A percentile compares a stretch with the other conserved stretches of the same genome.
These are phyloP conservation scores for Tragelaphus scriptus DNA, from an alignment of 2,113 vertebrate genomes.

Conservation along the genomic window DNA sequence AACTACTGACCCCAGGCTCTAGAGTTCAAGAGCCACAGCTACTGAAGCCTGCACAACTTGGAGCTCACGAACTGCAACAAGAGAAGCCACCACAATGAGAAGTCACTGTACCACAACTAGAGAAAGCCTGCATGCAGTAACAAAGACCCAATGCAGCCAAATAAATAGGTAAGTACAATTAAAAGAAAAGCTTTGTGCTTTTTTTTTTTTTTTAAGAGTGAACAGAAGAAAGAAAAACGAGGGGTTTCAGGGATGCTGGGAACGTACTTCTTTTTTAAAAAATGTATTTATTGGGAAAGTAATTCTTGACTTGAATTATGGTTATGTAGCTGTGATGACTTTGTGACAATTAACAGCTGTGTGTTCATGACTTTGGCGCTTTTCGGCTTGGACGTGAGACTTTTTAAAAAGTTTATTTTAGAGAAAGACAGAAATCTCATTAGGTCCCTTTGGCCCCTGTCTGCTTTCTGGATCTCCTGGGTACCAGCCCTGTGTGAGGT, in stretches of 20 bases:
- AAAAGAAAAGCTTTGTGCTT: background rate
- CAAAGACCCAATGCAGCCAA: background rate
- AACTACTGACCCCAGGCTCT: background rate
- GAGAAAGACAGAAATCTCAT: background rate
- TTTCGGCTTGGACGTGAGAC: background rate
- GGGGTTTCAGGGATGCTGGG: no score
- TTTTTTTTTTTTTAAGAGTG: background rate
- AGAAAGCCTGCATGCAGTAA: background rate
- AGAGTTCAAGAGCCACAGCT: background rate
- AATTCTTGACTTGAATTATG: background rate
- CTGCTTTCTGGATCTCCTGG: background rate
- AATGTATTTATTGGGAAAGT: background rate
- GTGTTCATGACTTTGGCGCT: background rate
- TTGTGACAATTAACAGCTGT: background rate
- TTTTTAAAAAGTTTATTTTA: background rate
- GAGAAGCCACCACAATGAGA: background rate
- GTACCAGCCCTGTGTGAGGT: background rate
- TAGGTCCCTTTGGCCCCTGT: background rate
- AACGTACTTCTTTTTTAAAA: background rate
- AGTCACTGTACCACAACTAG: background rate
- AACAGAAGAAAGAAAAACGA: background rate
- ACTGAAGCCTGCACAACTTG: background rate
- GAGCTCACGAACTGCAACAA: background rate
- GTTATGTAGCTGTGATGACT: background rate
- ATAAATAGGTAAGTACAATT: fast-evolving